phyloP scores from a whole-genome alignment of 2,888 invertebrate genomes.

The Stratiomys singularior region DNA sequence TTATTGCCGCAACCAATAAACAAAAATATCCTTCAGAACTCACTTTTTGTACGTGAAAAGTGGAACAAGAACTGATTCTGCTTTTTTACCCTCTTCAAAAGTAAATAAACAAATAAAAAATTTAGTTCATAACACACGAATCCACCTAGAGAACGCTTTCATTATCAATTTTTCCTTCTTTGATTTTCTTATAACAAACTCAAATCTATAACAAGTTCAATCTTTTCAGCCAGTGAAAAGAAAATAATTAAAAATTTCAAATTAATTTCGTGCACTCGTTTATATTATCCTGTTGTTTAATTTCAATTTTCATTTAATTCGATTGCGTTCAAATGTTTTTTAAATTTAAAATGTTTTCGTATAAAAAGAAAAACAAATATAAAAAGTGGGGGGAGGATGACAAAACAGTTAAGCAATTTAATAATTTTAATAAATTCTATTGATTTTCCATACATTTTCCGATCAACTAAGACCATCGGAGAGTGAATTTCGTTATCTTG shows the following conservation, averaged over 20 bases:
- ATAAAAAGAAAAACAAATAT: conserved; percentile 40
- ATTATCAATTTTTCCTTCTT: background rate
- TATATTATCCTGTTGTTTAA: background rate
- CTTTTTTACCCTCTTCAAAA: background rate
- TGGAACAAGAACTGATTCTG: background rate
- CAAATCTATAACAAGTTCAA: background rate
- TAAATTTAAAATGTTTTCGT: conserved; percentile 25
- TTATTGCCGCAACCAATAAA: conserved; percentile 8
- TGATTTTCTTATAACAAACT: conserved; percentile 3
- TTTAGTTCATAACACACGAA: conserved; percentile 14
- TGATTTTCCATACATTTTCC: too few relatives aligned
- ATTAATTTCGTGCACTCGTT: background rate
- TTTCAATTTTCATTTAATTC: background rate
- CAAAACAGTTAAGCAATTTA: conserved; percentile 15
- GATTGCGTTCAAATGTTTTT: background rate
- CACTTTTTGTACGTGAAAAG: background rate
- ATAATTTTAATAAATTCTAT: too few relatives aligned
- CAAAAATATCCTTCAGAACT: background rate
- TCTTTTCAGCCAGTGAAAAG: background rate
- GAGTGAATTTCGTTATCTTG: too few relatives aligned
- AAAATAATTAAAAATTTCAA: background rate
- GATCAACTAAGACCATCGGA: too few relatives aligned
- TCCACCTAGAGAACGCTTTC: conserved; percentile 33
- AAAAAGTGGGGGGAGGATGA: conserved; percentile 29
- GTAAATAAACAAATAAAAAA: background rate